A percentile compares a stretch with the other conserved stretches of the same genome.
Conservation (phyloP, 2,888 invertebrate genomes). For the Drosophila subquinaria region DNA sequence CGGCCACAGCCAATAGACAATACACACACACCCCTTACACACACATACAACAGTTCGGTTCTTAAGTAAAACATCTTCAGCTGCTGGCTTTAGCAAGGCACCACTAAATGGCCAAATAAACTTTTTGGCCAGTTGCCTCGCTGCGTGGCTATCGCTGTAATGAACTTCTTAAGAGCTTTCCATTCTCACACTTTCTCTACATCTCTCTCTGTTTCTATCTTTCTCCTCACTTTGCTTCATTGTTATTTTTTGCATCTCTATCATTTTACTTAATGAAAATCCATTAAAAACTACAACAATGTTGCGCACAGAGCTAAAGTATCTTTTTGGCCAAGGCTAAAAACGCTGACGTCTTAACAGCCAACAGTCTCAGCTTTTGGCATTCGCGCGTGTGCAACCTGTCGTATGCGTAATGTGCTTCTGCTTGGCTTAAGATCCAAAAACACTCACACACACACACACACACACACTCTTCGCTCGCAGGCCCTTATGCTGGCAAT, state of each 20-base stretch:
- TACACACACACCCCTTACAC: slow-evolving; percentile 21
- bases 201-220: slow-evolving; percentile 1
- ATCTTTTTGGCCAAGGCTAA: slow-evolving; percentile 14
- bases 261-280: slow-evolving; percentile 71
- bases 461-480: slow-evolving; percentile 2
- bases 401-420: slow-evolving; percentile 77
- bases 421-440: slow-evolving; percentile 51
- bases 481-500: slow-evolving; percentile 12
- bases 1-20: slow-evolving; percentile 24
- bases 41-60: slow-evolving; percentile 32
- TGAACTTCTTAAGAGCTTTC: slow-evolving; percentile 81
- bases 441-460: background rate
- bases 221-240: background rate
- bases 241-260: slow-evolving; percentile 35
- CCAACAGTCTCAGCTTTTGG: slow-evolving; percentile 20
- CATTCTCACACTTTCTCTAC: slow-evolving; percentile 21
- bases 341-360: slow-evolving; percentile 3
- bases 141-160: slow-evolving; percentile 67
- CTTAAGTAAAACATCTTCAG: slow-evolving; percentile 75
- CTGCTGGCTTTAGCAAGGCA: slow-evolving; percentile 48
- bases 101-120: slow-evolving; percentile 82
- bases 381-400: slow-evolving; percentile 50
- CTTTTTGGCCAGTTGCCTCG: slow-evolving; percentile 69
- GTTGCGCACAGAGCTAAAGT: slow-evolving; percentile 50
- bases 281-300: slow-evolving; percentile 80